A percentile compares a stretch with the other conserved stretches of the same genome.
Evolutionary conservation across 2,797 vertebrate genomes (phyloP).

Genomic region (Borostomias antarcticus): DNA sequence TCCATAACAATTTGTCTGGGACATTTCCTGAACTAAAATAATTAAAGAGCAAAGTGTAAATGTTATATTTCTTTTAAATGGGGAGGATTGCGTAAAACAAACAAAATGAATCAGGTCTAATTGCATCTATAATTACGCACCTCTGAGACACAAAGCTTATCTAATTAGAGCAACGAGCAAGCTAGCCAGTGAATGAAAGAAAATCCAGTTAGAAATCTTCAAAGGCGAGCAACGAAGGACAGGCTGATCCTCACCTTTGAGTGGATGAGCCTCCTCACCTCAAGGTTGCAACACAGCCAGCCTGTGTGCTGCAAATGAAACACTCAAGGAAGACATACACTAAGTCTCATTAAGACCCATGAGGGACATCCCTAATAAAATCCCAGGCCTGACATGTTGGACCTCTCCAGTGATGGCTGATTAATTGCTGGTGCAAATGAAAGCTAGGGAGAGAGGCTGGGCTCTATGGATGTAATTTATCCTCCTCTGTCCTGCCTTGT

Average conservation of each 20-base stretch:
- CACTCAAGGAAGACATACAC: slow-evolving; percentile 82
- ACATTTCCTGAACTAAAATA: neutral
- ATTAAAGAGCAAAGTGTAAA: slow-evolving; percentile 23
- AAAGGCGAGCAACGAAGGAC: slow-evolving; percentile 60
- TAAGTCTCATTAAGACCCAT: slow-evolving; percentile 82
- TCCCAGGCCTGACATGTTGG: slow-evolving; percentile 77
- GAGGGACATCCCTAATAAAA: slow-evolving; percentile 84
- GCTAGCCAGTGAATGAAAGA: slow-evolving; percentile 53
- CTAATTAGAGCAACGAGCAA: slow-evolving; percentile 26
- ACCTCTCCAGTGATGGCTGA: slow-evolving; percentile 82
- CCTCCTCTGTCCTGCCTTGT: slow-evolving; percentile 72
- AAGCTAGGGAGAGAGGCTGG: slow-evolving; percentile 68
- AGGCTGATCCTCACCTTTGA: slow-evolving; percentile 49
- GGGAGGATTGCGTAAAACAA: slow-evolving; percentile 52
- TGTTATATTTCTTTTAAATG: slow-evolving; percentile 30
- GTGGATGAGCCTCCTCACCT: slow-evolving; percentile 58
- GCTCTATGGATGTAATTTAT: slow-evolving; percentile 75
- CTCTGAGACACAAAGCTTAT: slow-evolving; percentile 50
- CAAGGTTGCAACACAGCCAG: slow-evolving; percentile 71
- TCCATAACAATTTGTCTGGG: too few species aligned
- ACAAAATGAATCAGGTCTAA: slow-evolving; percentile 69
- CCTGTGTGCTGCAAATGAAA: slow-evolving; percentile 77
- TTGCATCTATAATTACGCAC: slow-evolving; percentile 70
- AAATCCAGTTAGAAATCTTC: slow-evolving; percentile 62
- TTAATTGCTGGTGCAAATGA: slow-evolving; percentile 82